A percentile compares a stretch with the other conserved stretches of the same genome.
Conservation (phyloP, 2,888 invertebrate species). For the Merodon equestris region DNA sequence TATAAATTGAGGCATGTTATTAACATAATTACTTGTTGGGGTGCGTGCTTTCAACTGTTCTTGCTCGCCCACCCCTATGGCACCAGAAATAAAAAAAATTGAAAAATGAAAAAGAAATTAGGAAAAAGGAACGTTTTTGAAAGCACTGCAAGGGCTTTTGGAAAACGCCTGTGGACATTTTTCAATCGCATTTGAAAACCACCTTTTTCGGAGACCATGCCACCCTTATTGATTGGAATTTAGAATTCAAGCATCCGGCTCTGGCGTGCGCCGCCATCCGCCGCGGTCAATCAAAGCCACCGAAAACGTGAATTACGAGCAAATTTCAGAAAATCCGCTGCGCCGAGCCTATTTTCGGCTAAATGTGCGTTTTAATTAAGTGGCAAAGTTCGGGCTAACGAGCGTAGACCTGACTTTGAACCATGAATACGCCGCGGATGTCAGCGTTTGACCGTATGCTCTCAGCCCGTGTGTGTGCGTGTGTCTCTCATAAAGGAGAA, state of each 20-base stretch:
- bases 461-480: background rate
- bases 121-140: no score
- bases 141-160: no score
- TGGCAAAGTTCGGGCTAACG: slow-evolving; percentile 28
- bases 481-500: slow-evolving; percentile 44
- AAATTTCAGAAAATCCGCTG: slow-evolving; percentile 34
- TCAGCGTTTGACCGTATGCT: background rate
- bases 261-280: slow-evolving; percentile 23
- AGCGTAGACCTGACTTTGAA: no score
- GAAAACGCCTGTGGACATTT: slow-evolving; percentile 46
- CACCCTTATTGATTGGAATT: slow-evolving; percentile 3
- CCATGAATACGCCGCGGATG: background rate
- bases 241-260: slow-evolving; percentile 55
- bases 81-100: slow-evolving; percentile 34
- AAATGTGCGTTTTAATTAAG: slow-evolving; percentile 66
- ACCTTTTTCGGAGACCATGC: no score
- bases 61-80: slow-evolving; percentile 24
- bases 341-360: slow-evolving; percentile 48
- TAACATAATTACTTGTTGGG: slow-evolving; percentile 66
- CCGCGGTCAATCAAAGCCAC: slow-evolving; percentile 50
- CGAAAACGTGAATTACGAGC: slow-evolving; percentile 49
- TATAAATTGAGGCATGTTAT: slow-evolving; percentile 46
- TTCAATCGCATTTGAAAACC: slow-evolving; percentile 22
- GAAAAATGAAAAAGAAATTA: background rate
- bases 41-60: slow-evolving; percentile 6